phyloP scores from a whole-genome alignment of 2,888 invertebrate species.

The Orthosia gracilis region DNA sequence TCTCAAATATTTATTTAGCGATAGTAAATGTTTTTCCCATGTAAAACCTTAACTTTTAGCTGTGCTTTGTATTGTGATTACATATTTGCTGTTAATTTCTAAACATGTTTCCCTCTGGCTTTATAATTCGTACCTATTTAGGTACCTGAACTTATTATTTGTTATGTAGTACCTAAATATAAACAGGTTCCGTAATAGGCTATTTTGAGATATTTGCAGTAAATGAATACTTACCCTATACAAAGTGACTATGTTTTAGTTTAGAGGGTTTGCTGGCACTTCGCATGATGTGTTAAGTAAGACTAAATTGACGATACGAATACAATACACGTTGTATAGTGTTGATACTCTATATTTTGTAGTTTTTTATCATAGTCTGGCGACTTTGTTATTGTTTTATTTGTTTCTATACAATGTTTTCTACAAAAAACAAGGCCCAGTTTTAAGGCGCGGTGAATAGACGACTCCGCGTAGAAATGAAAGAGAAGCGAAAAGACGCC shows the following conservation, averaged over 20 bases:
- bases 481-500: too few species aligned
- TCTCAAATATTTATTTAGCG: background rate
- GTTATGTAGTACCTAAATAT: background rate
- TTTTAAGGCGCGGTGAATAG: too few species aligned
- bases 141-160: slow-evolving; percentile 8
- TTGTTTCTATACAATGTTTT: too few species aligned
- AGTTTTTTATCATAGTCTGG: too few species aligned
- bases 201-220: slow-evolving; percentile 20
- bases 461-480: too few species aligned
- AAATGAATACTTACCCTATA: background rate
- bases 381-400: too few species aligned
- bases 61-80: background rate
- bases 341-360: background rate
- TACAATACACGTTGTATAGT: too few species aligned
- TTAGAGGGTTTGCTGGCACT: background rate
- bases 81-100: background rate
- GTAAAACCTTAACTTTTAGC: too few species aligned
- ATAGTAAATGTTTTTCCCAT: background rate
- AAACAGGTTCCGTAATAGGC: background rate
- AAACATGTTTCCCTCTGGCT: background rate
- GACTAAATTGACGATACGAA: too few species aligned
- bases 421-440: too few species aligned
- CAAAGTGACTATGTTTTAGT: background rate
- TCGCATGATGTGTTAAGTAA: too few species aligned
- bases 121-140: slow-evolving; percentile 8